These are phyloP conservation scores for Urosaurus nigricauda DNA, from an alignment of 2,797 vertebrate genomes.

Conservation along the genomic window DNA sequence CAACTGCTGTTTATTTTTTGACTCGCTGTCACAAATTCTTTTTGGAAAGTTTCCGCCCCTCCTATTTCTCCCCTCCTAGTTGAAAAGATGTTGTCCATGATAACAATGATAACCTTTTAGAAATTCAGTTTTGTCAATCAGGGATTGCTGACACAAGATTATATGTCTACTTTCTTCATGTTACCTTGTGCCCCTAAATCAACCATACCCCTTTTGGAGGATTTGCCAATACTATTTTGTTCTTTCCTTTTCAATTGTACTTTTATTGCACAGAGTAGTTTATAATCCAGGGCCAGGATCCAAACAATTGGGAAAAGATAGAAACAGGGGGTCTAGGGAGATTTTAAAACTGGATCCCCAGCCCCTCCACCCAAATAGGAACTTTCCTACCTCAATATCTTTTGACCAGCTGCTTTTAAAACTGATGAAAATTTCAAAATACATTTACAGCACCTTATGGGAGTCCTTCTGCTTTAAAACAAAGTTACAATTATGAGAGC, in stretches of 20 bases:
- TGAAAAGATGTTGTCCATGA: constrained; percentile 65
- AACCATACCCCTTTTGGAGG: background rate
- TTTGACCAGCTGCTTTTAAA: background rate
- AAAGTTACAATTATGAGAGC: background rate
- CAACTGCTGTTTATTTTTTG: constrained; percentile 79
- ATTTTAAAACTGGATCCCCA: background rate
- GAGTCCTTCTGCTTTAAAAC: background rate
- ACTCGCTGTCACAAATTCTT: constrained; percentile 77
- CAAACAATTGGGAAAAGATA: background rate
- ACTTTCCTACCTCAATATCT: background rate
- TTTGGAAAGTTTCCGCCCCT: constrained; percentile 53
- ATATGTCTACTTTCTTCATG: constrained; percentile 28
- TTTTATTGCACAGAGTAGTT: background rate
- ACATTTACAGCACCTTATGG: background rate
- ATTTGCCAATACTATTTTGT: background rate
- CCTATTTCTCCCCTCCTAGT: constrained; percentile 37
- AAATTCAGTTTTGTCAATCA: constrained; percentile 58
- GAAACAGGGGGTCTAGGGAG: background rate
- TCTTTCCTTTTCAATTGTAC: background rate
- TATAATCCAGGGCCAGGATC: constrained; percentile 12
- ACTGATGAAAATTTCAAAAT: constrained; percentile 1
- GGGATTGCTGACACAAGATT: constrained; percentile 38
- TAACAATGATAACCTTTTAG: constrained; percentile 51
- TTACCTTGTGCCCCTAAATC: background rate
- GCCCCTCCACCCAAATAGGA: background rate